phyloP scores from a whole-genome alignment of 2,797 vertebrate genomes.

The Pseudocheirus occidentalis region DNA sequence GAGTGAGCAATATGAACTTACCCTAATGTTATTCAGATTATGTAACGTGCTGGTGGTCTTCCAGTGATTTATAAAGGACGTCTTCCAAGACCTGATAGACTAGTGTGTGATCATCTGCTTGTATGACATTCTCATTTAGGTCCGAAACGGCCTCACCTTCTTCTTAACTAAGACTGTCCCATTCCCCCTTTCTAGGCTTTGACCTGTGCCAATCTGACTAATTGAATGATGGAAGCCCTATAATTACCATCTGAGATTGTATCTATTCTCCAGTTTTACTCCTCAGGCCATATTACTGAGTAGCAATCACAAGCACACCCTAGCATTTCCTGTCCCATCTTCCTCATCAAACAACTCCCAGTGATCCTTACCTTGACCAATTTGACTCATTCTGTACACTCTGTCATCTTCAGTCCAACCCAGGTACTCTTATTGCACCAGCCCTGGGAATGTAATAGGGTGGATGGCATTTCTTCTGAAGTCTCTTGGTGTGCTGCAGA shows the following conservation, averaged over 20 bases:
- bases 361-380: neutral
- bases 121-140: neutral
- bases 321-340: neutral
- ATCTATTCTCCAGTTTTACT: neutral
- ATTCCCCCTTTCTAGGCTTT: neutral
- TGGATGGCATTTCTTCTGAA: neutral
- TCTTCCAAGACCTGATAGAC: neutral
- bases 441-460: neutral
- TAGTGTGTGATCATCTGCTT: neutral
- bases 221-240: neutral
- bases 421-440: neutral
- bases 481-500: neutral
- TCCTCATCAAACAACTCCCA: neutral
- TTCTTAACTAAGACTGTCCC: neutral
- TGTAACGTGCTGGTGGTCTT: neutral
- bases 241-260: neutral
- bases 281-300: neutral
- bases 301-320: neutral
- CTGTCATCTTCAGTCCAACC: neutral
- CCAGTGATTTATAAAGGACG: neutral
- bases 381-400: neutral
- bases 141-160: neutral
- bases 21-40: neutral
- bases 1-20: neutral
- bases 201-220: neutral